Evolutionary conservation across 1,140 invertebrate species (phyloP), one percentile per base, ranked within the genome.

Genomic region (Chironomus tepperi): DNA sequence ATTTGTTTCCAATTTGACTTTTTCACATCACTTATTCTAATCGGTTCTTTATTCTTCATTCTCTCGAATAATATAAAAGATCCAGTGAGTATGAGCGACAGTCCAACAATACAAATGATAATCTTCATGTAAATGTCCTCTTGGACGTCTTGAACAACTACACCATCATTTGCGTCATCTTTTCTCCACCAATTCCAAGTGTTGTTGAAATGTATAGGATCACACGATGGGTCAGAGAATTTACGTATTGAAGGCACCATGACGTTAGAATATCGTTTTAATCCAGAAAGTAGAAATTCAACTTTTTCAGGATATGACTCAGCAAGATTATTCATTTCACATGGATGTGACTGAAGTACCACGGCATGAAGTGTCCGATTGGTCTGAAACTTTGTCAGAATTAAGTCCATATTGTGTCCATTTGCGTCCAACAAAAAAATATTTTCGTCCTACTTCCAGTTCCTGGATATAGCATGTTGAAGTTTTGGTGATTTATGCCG

Each of bases 241-340:
- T 84, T 73, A 77, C 90, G 90, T 19, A 78, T 80, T 3, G 87
- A 83, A 7, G 84, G 79, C 16, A 82, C 77, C 77, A 87, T 79
- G 19, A 92, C 75, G 10, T 78, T 79, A 0, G 79, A 73, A 3
- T 88, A 47, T 2, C 87, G 79, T 9, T 70, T 21, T 21, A 70
- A 70, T 19, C 9, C 9, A 10, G n/a, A 16, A 19, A 70, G n/a
- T 18, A 70, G 19, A 9, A 21, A 19, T 8, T 70, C 9, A 70
- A 70, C 16, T 19, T 19, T 70, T 10, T 80, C 73, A 2, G 86
- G 86, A 18, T 82, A 74, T 0, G 77, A 65, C 10, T 85, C 78
- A 2, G 91, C 90, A 6, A 96, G 79, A 81, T 96, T 95, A 74
- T 87, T 85, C n/a, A 83, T 84, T 83, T 97, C 95, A 80, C 95